Evolutionary conservation across 2,888 invertebrate genomes (phyloP).

Genomic region (Sepiola atlantica): DNA sequence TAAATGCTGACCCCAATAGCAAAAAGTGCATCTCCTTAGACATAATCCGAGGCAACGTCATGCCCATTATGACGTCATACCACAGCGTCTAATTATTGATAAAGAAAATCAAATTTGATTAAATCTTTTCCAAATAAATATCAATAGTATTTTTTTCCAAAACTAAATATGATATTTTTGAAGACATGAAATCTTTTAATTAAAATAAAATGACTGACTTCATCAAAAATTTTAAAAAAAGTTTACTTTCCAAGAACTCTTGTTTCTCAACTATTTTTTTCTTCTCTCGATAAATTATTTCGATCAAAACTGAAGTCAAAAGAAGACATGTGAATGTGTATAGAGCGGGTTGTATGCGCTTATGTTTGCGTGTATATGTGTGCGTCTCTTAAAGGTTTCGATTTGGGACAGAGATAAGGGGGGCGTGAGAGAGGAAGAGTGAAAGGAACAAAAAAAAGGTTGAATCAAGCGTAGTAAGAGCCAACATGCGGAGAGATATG

Average conservation of each 20-base stretch:
- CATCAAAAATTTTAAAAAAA: too few relatives aligned
- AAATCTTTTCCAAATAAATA: too few relatives aligned
- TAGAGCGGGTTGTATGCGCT: background rate
- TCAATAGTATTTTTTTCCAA: too few relatives aligned
- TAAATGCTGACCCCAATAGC: too few relatives aligned
- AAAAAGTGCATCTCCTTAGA: too few relatives aligned
- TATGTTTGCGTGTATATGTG: background rate
- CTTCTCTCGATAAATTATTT: background rate
- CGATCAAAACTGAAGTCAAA: background rate
- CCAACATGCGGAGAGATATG: constrained; percentile 91
- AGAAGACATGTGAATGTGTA: background rate
- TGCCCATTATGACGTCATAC: too few relatives aligned
- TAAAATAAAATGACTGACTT: background rate
- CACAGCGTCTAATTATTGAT: too few relatives aligned
- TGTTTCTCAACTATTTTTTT: background rate
- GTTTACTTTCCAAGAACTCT: background rate
- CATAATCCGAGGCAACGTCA: too few relatives aligned
- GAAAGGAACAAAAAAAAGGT: background rate
- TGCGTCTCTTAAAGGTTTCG: background rate
- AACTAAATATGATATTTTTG: background rate
- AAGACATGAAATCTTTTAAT: background rate
- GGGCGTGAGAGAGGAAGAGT: background rate
- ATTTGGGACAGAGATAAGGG: background rate
- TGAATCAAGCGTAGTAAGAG: constrained; percentile 75
- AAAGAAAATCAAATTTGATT: too few relatives aligned